Evolutionary conservation across 2,888 invertebrate genomes (phyloP).

Genomic region (Digitonthophagus gazella): DNA sequence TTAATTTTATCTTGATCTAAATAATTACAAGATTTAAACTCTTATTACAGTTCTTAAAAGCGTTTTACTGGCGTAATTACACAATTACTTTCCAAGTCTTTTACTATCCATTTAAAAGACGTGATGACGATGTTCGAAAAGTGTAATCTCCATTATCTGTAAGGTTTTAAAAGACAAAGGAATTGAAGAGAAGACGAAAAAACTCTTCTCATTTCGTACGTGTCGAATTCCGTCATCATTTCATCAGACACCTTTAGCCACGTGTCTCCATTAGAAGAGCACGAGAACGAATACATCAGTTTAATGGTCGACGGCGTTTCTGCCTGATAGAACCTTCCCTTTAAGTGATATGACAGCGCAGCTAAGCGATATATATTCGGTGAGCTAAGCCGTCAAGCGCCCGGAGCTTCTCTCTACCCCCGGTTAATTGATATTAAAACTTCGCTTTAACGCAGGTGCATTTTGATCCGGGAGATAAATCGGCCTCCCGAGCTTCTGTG

Average conservation of each 20-base stretch:
- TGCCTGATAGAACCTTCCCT: slow-evolving; percentile 23
- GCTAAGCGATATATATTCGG: slow-evolving; percentile 14
- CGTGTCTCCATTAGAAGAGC: slow-evolving; percentile 5
- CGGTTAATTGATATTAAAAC: slow-evolving; percentile 21
- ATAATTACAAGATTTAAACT: too few relatives aligned
- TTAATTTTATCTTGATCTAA: too few relatives aligned
- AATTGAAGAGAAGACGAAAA: too few relatives aligned
- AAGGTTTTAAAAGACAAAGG: too few relatives aligned
- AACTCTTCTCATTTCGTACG: neutral
- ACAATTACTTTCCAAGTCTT: too few relatives aligned
- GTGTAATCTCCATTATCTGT: too few relatives aligned
- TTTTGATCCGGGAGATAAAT: slow-evolving; percentile 2
- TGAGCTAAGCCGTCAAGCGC: slow-evolving; percentile 1
- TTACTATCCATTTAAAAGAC: too few relatives aligned
- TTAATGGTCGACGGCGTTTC: slow-evolving; percentile 26
- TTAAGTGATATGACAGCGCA: slow-evolving; percentile 25
- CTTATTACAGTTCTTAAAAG: too few relatives aligned
- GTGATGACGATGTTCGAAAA: too few relatives aligned
- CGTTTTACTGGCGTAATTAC: too few relatives aligned
- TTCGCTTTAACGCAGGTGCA: slow-evolving; percentile 12
- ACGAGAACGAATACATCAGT: slow-evolving; percentile 9
- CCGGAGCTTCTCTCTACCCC: slow-evolving; percentile 3
- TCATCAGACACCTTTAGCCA: neutral
- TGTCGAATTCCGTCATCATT: neutral
- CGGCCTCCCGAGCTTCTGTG: neutral